A percentile compares a stretch with the other conserved stretches of the same genome.
These are phyloP conservation scores for Taeniopygia guttata DNA, from an alignment of 2,797 vertebrate genomes.

Conservation along the genomic window DNA sequence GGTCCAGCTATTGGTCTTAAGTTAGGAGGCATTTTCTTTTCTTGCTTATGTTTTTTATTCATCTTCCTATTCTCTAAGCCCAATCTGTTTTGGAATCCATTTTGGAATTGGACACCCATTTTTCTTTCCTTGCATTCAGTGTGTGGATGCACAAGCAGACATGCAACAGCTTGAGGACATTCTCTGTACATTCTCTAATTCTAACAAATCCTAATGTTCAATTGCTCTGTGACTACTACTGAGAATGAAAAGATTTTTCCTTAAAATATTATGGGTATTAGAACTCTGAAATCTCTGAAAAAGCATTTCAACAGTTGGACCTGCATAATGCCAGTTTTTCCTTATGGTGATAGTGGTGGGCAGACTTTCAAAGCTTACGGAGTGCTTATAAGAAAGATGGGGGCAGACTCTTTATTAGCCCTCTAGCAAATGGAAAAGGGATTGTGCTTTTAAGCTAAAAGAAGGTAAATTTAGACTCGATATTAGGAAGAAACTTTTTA, in stretches of 20 bases:
- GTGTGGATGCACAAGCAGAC: neutral
- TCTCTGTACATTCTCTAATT: neutral
- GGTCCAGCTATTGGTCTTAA: neutral
- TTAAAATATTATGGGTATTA: neutral
- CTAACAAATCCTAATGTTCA: neutral
- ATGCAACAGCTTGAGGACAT: neutral
- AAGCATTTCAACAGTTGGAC: neutral
- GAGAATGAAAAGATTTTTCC: neutral
- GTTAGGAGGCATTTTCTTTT: neutral
- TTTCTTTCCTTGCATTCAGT: neutral
- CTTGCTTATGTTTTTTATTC: neutral
- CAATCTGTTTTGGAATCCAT: neutral
- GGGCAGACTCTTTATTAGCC: neutral
- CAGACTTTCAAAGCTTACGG: neutral
- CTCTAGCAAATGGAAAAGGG: accelerated
- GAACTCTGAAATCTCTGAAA: neutral
- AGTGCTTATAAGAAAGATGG: too few species aligned
- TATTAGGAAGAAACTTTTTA: neutral
- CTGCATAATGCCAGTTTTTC: neutral
- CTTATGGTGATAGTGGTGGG: neutral
- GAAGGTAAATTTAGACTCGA: neutral
- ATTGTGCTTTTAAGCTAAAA: neutral
- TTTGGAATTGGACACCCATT: neutral
- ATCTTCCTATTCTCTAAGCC: neutral
- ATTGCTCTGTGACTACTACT: neutral